These are phyloP conservation scores for Anolis carolinensis DNA, from an alignment of 2,113 vertebrate genomes.

Conservation along the genomic window DNA sequence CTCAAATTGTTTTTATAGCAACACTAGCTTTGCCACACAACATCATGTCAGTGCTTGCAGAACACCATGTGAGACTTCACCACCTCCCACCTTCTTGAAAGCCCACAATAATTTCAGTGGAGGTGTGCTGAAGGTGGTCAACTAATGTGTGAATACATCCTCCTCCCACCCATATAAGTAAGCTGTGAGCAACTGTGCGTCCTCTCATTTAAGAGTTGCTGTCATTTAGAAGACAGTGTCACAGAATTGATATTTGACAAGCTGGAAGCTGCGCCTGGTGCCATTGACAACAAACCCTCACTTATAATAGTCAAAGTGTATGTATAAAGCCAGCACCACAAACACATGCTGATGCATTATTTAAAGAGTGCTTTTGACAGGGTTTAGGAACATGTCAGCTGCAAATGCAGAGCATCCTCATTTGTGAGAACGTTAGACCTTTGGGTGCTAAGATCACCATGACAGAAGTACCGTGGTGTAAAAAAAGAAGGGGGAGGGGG, in stretches of 20 bases:
- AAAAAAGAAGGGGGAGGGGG: conserved; percentile 38
- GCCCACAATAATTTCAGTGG: neutral
- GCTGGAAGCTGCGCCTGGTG: conserved; percentile 29
- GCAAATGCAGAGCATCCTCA: conserved; percentile 71
- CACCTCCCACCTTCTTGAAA: no score
- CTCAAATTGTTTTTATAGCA: neutral
- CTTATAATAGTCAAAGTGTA: conserved; percentile 47
- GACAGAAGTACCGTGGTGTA: conserved; percentile 40
- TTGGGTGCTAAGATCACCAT: conserved; percentile 55
- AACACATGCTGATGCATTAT: conserved; percentile 74
- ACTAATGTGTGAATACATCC: conserved; percentile 3
- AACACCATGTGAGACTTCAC: neutral
- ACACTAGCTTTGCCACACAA: neutral
- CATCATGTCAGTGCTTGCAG: neutral
- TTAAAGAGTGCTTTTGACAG: conserved; percentile 73
- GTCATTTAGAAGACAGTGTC: conserved; percentile 32
- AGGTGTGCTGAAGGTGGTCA: neutral
- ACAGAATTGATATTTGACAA: conserved; percentile 45
- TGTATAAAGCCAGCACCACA: conserved; percentile 50
- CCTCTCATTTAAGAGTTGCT: conserved; percentile 34
- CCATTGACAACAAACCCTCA: conserved; percentile 24
- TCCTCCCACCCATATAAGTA: neutral
- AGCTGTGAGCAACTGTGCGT: neutral
- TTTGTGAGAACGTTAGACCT: conserved; percentile 62
- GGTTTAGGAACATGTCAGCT: conserved; percentile 66